Conservation (phyloP, 2,797 vertebrate species). For the Pantherophis vulpinus region DNA sequence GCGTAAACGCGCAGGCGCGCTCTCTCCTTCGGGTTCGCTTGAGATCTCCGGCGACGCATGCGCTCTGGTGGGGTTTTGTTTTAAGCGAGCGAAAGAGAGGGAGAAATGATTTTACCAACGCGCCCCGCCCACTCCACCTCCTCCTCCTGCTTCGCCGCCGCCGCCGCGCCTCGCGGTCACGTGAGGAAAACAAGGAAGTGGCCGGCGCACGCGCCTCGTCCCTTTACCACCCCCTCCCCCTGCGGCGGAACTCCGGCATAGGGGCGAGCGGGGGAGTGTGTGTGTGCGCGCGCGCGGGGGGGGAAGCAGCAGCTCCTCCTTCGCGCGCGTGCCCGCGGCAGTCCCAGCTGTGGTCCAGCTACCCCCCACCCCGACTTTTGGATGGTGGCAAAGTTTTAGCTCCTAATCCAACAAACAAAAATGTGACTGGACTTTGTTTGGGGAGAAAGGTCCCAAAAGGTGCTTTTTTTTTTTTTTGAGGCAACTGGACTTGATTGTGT, state of each 20-base stretch:
- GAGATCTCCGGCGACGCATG: not conserved
- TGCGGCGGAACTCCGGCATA: not conserved
- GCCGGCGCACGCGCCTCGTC: not conserved
- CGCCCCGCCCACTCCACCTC: not conserved
- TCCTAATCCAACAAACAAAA: not conserved
- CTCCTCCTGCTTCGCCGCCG: not conserved
- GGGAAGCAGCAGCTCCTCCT: not conserved
- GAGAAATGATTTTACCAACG: not conserved
- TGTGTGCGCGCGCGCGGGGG: accelerated
- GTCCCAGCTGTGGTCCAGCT: not conserved
- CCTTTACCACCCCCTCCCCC: no score
- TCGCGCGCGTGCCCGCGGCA: not conserved
- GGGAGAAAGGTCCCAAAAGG: not conserved
- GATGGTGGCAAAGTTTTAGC: not conserved
- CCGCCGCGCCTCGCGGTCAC: not conserved
- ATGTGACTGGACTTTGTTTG: not conserved
- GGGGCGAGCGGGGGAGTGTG: not conserved
- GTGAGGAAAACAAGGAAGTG: conserved; percentile 12
- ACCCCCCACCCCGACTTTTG: not conserved
- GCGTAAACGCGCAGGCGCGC: not conserved
- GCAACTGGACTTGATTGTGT: no score
- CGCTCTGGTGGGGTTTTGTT: not conserved
- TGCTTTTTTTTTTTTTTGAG: no score
- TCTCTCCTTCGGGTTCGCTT: not conserved
- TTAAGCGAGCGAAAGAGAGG: not conserved